Evolutionary conservation across 2,113 vertebrate genomes (phyloP).

Genomic region (Chloroceryle aenea): DNA sequence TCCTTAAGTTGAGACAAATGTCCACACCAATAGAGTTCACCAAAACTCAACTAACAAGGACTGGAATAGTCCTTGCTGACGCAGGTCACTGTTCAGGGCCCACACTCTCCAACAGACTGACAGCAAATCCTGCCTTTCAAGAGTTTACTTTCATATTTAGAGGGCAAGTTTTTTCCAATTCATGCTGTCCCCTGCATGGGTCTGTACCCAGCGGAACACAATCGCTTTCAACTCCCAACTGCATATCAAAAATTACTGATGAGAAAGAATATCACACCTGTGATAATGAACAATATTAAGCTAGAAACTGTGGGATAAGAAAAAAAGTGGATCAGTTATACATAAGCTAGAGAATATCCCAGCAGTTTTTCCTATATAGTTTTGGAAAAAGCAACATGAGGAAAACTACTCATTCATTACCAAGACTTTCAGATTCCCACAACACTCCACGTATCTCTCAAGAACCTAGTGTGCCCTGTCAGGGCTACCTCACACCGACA

Average conservation of each 20-base stretch:
- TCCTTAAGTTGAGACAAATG: neutral
- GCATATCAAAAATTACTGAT: neutral
- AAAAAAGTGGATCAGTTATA: neutral
- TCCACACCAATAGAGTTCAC: neutral
- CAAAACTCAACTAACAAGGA: neutral
- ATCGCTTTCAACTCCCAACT: neutral
- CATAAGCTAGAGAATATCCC: neutral
- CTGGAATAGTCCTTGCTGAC: neutral
- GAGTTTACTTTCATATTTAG: neutral
- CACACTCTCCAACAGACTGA: fast-evolving
- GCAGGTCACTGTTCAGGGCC: neutral
- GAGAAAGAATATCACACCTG: neutral
- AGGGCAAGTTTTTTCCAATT: neutral
- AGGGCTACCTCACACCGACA: neutral
- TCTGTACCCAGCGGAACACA: neutral
- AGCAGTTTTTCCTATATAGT: neutral
- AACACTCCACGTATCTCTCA: neutral
- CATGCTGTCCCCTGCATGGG: neutral
- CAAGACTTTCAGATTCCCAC: neutral
- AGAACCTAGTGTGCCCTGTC: neutral
- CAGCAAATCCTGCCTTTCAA: neutral
- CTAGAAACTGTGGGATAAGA: neutral
- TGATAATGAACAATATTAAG: neutral
- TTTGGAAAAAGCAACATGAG: neutral
- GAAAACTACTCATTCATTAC: neutral